A percentile compares a stretch with the other conserved stretches of the same genome.
Conservation (phyloP, 2,113 vertebrate genomes). For the Oriolus oriolus region DNA sequence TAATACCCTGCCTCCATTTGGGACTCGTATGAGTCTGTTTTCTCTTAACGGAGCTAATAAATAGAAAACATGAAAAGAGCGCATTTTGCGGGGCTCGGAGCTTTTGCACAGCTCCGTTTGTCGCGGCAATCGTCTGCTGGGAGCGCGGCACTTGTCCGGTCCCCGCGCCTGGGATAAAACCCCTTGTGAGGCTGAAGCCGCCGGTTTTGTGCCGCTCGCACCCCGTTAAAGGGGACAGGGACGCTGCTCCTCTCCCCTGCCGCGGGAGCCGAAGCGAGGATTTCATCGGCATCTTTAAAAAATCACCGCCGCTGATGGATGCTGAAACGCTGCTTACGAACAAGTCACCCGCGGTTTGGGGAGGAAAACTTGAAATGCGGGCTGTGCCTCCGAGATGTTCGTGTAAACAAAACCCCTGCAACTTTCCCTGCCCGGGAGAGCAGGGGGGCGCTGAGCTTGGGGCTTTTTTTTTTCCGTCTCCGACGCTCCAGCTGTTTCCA, state of each 20-base stretch:
- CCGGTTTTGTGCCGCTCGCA: background rate
- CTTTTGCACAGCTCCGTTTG: conserved; percentile 26
- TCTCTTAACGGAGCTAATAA: conserved; percentile 65
- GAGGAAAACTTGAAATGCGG: background rate
- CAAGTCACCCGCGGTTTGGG: background rate
- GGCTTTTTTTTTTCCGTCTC: background rate
- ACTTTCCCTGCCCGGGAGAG: conserved; percentile 11
- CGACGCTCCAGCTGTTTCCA: conserved; percentile 58
- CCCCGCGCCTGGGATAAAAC: background rate
- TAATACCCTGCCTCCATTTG: conserved; percentile 55
- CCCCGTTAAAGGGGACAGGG: background rate
- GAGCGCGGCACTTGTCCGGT: background rate
- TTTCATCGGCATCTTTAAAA: background rate
- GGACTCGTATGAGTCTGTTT: conserved; percentile 55
- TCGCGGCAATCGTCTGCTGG: background rate
- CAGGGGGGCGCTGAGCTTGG: background rate
- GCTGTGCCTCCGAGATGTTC: background rate
- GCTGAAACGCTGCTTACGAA: conserved; percentile 1
- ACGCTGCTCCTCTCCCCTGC: background rate
- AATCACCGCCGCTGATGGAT: background rate
- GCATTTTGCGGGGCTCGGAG: background rate
- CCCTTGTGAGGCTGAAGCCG: background rate
- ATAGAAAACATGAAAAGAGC: conserved; percentile 55
- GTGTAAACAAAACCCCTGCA: conserved; percentile 39
- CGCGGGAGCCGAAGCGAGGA: background rate